These are phyloP conservation scores for Agriopis leucophaearia DNA, from an alignment of 2,888 invertebrate species.

Conservation along the genomic window DNA sequence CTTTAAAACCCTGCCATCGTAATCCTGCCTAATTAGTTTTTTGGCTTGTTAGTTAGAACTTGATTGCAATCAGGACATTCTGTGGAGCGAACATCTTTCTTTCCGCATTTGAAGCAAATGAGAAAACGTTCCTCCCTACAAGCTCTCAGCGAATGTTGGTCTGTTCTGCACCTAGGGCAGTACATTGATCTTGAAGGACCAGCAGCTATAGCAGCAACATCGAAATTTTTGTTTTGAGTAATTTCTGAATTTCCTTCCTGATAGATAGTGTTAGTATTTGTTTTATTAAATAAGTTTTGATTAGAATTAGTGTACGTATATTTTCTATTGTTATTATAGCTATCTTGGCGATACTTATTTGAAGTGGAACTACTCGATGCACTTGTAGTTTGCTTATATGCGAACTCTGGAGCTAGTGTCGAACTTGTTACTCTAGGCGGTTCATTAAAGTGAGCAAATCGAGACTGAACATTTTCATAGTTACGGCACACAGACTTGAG, in stretches of 20 bases:
- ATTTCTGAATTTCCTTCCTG: not conserved
- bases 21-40: conserved; percentile 28
- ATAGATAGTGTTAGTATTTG: not conserved
- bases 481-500: conserved; percentile 33
- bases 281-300: not conserved
- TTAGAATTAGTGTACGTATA: not conserved
- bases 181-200: not conserved
- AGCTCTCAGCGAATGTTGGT: not conserved
- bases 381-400: conserved; percentile 4
- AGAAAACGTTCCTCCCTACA: conserved; percentile 6
- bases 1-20: not conserved
- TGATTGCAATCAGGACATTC: conserved; percentile 16
- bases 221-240: not conserved
- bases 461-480: conserved; percentile 38
- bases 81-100: conserved; percentile 2
- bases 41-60: not conserved
- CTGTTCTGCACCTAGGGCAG: conserved; percentile 23
- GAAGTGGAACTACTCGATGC: not conserved
- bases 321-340: not conserved
- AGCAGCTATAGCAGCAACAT: not conserved
- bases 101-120: conserved; percentile 28
- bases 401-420: conserved; percentile 42
- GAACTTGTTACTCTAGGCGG: conserved; percentile 29
- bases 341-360: not conserved
- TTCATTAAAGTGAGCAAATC: conserved; percentile 36